These are phyloP conservation scores for Donacobius atricapilla DNA, from an alignment of 2,113 vertebrate species.

Conservation along the genomic window DNA sequence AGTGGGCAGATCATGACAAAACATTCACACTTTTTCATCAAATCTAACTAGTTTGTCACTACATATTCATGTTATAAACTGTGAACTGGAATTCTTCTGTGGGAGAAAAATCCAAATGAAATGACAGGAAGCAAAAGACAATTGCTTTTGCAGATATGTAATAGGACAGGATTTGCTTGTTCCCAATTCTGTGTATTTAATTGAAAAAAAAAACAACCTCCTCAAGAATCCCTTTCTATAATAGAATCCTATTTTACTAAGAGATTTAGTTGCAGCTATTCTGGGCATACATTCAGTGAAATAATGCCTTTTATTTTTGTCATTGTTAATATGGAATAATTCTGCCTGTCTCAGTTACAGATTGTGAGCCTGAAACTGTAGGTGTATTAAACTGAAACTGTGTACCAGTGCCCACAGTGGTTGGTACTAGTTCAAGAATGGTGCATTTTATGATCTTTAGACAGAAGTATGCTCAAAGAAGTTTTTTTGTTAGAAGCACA, in stretches of 20 bases:
- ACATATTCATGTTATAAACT: not conserved
- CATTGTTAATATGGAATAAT: not conserved
- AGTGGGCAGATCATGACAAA: not conserved
- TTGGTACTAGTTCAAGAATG: not conserved
- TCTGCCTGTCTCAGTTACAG: not conserved
- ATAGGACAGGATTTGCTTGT: not conserved
- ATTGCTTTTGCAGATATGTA: not conserved
- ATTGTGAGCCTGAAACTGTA: not conserved
- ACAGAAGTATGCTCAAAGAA: not conserved
- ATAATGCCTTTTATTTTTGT: not conserved
- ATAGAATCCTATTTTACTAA: not conserved
- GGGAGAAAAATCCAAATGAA: not conserved
- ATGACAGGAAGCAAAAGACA: not conserved
- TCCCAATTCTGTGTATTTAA: not conserved
- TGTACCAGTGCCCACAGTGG: not conserved
- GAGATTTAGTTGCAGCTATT: not conserved
- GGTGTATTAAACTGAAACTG: not conserved
- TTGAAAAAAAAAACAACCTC: not conserved
- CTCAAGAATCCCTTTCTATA: not conserved
- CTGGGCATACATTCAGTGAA: not conserved
- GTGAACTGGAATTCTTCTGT: not conserved
- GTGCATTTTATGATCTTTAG: not conserved
- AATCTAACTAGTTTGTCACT: not conserved
- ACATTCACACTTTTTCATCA: not conserved
- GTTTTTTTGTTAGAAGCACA: not conserved